Conservation (phyloP, 2,797 vertebrate species). For the Crocodylus rhombifer region DNA sequence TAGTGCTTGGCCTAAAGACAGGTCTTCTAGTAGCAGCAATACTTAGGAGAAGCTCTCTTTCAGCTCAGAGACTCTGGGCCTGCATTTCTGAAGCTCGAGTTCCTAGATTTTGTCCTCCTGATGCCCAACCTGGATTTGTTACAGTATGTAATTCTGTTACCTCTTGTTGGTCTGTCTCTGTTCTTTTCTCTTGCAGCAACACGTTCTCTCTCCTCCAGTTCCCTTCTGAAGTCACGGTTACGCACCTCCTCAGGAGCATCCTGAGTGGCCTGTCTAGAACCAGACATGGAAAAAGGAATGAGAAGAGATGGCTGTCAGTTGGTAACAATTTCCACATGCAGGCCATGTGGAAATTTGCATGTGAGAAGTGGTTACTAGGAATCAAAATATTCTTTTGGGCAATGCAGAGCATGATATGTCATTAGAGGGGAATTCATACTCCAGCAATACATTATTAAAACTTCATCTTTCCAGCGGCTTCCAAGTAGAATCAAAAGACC, state of each 20-base stretch:
- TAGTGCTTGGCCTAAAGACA: not conserved
- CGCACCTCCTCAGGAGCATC: conserved; percentile 97
- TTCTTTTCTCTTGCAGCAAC: conserved; percentile 92
- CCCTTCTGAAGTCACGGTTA: conserved; percentile 95
- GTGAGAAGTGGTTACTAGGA: not conserved
- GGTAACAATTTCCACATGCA: not conserved
- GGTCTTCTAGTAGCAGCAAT: not conserved
- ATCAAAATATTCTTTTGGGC: not conserved
- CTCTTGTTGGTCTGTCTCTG: conserved; percentile 93
- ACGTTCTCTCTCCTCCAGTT: conserved; percentile 95
- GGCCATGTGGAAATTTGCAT: not conserved
- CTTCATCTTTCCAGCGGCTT: not conserved
- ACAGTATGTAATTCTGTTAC: conserved; percentile 71
- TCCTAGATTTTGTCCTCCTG: not conserved
- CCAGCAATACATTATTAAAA: not conserved
- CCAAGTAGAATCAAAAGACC: not conserved
- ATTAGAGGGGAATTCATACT: not conserved
- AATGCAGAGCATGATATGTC: not conserved
- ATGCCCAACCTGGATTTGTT: not conserved
- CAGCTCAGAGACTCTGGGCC: conserved; percentile 32
- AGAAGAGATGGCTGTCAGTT: not conserved
- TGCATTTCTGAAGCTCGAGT: not conserved
- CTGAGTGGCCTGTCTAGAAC: conserved; percentile 92
- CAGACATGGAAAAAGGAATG: not conserved
- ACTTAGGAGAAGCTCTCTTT: not conserved